phyloP scores from a whole-genome alignment of 2,113 vertebrate species.

The Hippocampus mohnikei region DNA sequence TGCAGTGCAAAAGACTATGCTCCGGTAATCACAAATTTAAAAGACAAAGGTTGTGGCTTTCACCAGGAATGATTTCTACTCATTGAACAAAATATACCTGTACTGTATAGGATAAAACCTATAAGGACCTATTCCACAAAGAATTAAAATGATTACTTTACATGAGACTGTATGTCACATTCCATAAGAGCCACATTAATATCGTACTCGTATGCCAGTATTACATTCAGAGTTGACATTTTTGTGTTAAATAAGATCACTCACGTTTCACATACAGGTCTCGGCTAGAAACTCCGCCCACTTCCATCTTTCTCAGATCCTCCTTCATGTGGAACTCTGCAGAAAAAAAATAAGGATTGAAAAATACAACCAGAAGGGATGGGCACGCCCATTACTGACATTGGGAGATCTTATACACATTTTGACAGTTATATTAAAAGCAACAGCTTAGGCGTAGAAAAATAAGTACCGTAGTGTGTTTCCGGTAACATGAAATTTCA shows the following conservation, averaged over 20 bases:
- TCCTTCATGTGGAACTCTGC: slow-evolving; percentile 92
- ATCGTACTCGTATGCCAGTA: too few relatives aligned
- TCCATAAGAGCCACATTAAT: background rate
- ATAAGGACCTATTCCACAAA: background rate
- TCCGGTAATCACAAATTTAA: background rate
- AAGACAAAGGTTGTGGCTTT: background rate
- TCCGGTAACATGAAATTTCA: too few relatives aligned
- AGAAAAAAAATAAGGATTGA: slow-evolving; percentile 21
- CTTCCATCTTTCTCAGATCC: slow-evolving; percentile 87
- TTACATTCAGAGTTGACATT: background rate
- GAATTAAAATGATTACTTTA: background rate
- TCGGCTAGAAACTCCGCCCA: slow-evolving; percentile 82
- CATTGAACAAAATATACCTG: background rate
- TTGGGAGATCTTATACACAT: background rate
- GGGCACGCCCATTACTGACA: background rate
- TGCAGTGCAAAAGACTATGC: background rate
- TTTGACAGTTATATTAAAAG: background rate
- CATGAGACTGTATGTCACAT: background rate
- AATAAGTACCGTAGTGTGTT: too few relatives aligned
- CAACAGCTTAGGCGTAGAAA: too few relatives aligned
- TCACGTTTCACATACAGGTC: slow-evolving; percentile 97
- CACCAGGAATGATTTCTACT: background rate
- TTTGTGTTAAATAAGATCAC: slow-evolving; percentile 35
- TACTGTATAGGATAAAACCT: background rate
- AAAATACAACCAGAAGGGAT: background rate